phyloP scores from a whole-genome alignment of 2,888 invertebrate species.

The Parascotia fuliginaria region DNA sequence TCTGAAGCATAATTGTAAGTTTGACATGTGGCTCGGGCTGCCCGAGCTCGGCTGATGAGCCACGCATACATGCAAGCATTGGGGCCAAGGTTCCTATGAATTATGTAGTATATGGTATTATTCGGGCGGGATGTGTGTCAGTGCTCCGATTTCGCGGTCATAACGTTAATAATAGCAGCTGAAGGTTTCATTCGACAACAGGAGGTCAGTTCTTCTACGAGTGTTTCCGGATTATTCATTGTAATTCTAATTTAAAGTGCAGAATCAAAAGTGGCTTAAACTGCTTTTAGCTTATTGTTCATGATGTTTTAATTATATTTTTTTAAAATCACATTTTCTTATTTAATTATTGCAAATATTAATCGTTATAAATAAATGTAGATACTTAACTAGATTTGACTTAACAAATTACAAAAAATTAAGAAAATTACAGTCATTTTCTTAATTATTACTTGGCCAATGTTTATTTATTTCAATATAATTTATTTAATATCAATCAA shows the following conservation, averaged over 20 bases:
- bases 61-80: constrained; percentile 59
- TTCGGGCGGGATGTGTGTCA: constrained; percentile 79
- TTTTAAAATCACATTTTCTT: not conserved
- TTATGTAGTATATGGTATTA: constrained; percentile 84
- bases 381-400: no score
- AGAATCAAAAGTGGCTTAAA: constrained; percentile 14
- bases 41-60: constrained; percentile 45
- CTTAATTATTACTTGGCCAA: no score
- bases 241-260: constrained; percentile 41
- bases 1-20: constrained; percentile 25
- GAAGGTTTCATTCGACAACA: constrained; percentile 78
- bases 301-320: constrained; percentile 8
- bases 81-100: constrained; percentile 83
- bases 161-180: constrained; percentile 76
- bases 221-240: constrained; percentile 70
- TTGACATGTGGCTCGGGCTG: constrained; percentile 36
- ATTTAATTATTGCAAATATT: no score
- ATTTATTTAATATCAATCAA: no score
- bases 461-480: no score
- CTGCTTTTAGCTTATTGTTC: constrained; percentile 15
- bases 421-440: no score
- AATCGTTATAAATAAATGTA: no score
- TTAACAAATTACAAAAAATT: no score
- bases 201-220: constrained; percentile 73
- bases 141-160: constrained; percentile 81